Percentiles rank a stretch among this genome's conserved stretches.
Evolutionary conservation across 2,888 invertebrate genomes (phyloP).

Genomic region (Ethmia dodecea): DNA sequence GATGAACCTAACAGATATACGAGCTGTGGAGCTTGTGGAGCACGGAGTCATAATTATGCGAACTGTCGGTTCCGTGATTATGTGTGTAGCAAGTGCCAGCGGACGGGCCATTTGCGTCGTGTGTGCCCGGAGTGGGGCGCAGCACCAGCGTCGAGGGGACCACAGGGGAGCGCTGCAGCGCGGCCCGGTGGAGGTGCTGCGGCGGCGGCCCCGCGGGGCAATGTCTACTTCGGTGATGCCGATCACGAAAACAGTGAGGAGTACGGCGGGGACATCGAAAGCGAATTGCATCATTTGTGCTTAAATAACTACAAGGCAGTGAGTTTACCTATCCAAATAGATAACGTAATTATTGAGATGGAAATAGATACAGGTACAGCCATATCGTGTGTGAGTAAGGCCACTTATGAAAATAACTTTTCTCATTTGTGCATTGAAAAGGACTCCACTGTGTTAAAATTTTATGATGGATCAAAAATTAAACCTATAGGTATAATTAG

Average conservation of each 20-base stretch:
- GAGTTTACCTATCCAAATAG: slow-evolving; percentile 14
- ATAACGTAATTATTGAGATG: slow-evolving; percentile 17
- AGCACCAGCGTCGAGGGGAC: too few relatives aligned
- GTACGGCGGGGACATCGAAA: too few relatives aligned
- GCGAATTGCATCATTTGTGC: slow-evolving; percentile 12
- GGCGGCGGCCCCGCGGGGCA: not conserved
- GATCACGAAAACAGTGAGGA: slow-evolving; percentile 3
- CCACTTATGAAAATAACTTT: slow-evolving; percentile 17
- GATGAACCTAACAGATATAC: too few relatives aligned
- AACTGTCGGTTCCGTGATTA: not conserved
- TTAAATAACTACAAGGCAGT: slow-evolving; percentile 19
- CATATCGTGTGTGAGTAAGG: slow-evolving; percentile 22
- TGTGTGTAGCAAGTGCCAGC: slow-evolving; percentile 6
- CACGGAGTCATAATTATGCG: not conserved
- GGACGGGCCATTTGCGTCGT: slow-evolving; percentile 4
- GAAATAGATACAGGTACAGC: slow-evolving; percentile 24
- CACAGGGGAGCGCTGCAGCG: not conserved
- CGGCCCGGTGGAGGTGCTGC: not conserved
- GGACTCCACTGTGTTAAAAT: not conserved
- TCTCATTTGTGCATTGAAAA: slow-evolving; percentile 9
- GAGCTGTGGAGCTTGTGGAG: not conserved
- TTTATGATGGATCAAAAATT: not conserved
- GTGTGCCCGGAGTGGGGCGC: slow-evolving; percentile 6
- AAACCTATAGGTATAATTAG: not conserved
- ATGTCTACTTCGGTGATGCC: too few relatives aligned